phyloP scores from a whole-genome alignment of 2,888 invertebrate species.

The Resseliella maxima region DNA sequence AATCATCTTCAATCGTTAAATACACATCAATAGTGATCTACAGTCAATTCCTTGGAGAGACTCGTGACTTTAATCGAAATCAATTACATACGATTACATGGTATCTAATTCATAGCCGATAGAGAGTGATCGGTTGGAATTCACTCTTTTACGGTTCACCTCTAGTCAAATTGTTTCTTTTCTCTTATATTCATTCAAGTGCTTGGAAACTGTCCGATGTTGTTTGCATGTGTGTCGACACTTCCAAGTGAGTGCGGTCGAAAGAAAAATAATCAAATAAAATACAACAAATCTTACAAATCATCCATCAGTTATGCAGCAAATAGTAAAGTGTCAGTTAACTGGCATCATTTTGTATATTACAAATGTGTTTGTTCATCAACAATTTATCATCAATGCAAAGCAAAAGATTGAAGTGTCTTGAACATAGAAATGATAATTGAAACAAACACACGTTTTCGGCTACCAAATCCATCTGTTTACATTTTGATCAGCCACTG shows the following conservation, averaged over 20 bases:
- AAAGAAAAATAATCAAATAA: neutral
- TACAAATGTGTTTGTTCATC: constrained; percentile 17
- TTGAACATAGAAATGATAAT: constrained; percentile 1
- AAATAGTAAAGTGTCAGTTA: constrained; percentile 37
- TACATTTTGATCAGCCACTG: constrained; percentile 24
- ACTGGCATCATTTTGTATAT: neutral
- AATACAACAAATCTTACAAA: constrained; percentile 51
- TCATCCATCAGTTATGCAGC: constrained; percentile 10
- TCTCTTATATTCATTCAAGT: neutral
- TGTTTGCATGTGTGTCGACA: neutral
- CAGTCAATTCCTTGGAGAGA: constrained; percentile 40
- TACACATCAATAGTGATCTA: constrained; percentile 14
- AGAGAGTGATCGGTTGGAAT: neutral
- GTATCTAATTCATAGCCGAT: constrained; percentile 15
- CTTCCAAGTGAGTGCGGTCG: neutral
- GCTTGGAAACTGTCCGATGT: neutral
- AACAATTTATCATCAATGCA: constrained; percentile 48
- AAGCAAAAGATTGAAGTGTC: neutral
- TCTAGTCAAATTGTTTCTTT: neutral
- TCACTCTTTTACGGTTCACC: neutral
- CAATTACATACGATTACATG: constrained; percentile 43
- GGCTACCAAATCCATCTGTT: constrained; percentile 19
- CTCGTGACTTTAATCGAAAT: constrained; percentile 49
- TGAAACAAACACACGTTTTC: constrained; percentile 32
- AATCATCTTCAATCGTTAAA: constrained; percentile 31